phyloP scores from a whole-genome alignment of 2,888 invertebrate genomes.

The Campopleginae sp. region DNA sequence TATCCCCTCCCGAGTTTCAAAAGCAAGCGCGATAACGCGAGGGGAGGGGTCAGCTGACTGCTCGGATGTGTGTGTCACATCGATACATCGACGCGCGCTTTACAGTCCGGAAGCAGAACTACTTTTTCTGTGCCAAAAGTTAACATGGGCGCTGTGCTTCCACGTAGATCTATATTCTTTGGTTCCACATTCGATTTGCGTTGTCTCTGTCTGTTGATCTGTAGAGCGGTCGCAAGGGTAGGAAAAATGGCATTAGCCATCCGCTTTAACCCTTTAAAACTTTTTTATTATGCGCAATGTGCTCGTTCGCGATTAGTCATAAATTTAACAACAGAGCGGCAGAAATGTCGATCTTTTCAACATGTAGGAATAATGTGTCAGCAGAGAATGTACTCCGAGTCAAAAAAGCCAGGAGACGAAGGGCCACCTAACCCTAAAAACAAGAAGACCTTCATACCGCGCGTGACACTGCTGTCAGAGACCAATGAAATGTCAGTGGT shows the following conservation, averaged over 20 bases:
- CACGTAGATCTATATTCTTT: too few relatives aligned
- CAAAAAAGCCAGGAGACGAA: background rate
- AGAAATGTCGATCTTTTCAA: conserved; percentile 13
- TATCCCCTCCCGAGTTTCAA: too few relatives aligned
- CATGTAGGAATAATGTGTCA: background rate
- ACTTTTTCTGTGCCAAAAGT: too few relatives aligned
- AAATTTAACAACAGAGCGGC: conserved; percentile 2
- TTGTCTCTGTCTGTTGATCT: too few relatives aligned
- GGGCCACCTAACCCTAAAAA: conserved; percentile 53
- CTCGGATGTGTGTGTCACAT: too few relatives aligned
- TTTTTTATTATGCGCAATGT: conserved; percentile 42
- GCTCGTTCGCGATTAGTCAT: conserved; percentile 21
- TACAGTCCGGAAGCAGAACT: too few relatives aligned
- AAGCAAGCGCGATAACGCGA: too few relatives aligned
- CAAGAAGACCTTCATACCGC: conserved; percentile 78
- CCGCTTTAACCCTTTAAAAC: conserved; percentile 13
- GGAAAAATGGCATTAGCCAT: conserved; percentile 53
- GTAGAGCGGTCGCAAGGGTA: background rate
- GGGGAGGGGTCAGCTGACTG: too few relatives aligned
- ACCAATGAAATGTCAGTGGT: conserved; percentile 87
- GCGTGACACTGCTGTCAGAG: conserved; percentile 88
- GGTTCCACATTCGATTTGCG: background rate
- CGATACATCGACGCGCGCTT: too few relatives aligned
- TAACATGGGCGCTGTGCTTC: too few relatives aligned
- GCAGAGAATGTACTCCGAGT: background rate